These are phyloP conservation scores for Conchocele bisecta DNA, from an alignment of 2,888 invertebrate species.

Conservation along the genomic window DNA sequence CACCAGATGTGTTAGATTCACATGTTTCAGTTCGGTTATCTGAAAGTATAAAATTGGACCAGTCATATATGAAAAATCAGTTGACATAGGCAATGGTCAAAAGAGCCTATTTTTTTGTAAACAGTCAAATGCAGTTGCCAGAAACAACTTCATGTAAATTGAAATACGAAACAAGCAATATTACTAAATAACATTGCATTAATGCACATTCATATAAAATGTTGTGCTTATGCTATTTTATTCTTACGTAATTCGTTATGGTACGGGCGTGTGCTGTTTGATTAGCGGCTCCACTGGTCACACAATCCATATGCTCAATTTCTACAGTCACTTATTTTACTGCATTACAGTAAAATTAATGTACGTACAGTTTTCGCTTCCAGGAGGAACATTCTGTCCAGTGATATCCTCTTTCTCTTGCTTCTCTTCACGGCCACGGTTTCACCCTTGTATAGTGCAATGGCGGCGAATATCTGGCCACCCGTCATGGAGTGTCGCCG, in stretches of 20 bases:
- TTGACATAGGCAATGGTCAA: too few relatives aligned
- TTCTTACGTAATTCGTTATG: too few relatives aligned
- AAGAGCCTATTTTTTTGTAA: too few relatives aligned
- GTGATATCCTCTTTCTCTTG: constrained; percentile 64
- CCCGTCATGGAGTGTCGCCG: constrained; percentile 4
- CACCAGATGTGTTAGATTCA: constrained; percentile 72
- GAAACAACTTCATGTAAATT: too few relatives aligned
- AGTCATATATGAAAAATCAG: too few relatives aligned
- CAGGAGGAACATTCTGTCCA: constrained; percentile 69
- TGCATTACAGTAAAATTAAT: neutral
- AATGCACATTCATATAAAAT: too few relatives aligned
- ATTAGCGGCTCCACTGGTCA: too few relatives aligned
- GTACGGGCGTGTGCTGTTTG: too few relatives aligned
- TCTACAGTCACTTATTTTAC: neutral
- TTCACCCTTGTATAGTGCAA: constrained; percentile 68
- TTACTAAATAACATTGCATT: too few relatives aligned
- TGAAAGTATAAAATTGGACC: constrained; percentile 35
- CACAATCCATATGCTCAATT: neutral
- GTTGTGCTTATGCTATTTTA: too few relatives aligned
- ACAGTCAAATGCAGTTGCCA: too few relatives aligned
- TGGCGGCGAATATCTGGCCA: constrained; percentile 56
- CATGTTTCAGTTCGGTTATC: constrained; percentile 75
- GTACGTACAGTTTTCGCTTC: constrained; percentile 74
- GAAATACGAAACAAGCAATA: too few relatives aligned
- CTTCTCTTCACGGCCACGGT: constrained; percentile 73